Conservation (phyloP, 2,797 vertebrate genomes). For the Falco peregrinus region DNA sequence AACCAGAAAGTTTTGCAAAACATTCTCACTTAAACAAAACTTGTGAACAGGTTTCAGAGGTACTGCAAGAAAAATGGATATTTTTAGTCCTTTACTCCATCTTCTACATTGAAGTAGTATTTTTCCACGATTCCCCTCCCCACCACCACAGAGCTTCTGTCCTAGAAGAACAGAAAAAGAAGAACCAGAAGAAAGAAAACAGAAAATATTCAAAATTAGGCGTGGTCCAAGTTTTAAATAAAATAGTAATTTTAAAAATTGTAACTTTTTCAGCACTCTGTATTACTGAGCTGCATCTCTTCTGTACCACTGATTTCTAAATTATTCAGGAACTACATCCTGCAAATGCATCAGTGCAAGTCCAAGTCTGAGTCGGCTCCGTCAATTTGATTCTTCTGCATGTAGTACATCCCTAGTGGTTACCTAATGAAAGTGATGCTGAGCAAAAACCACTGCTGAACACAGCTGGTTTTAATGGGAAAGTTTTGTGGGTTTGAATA, state of each 20-base stretch:
- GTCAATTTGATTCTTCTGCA: background rate
- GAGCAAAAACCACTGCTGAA: conserved; percentile 3
- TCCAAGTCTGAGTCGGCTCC: background rate
- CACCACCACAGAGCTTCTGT: background rate
- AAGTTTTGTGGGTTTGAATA: background rate
- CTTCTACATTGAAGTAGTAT: background rate
- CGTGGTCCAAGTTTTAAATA: background rate
- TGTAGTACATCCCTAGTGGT: background rate
- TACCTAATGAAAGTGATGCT: background rate
- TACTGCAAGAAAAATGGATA: background rate
- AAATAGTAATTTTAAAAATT: background rate
- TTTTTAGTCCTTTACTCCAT: background rate
- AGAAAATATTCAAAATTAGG: background rate
- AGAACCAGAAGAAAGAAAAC: background rate
- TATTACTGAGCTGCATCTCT: background rate
- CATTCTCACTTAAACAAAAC: background rate
- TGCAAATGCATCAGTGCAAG: conserved; percentile 14
- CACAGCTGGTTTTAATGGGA: background rate
- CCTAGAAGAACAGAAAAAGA: background rate
- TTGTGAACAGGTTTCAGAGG: background rate
- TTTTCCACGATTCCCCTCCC: background rate
- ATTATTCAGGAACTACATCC: conserved; percentile 15
- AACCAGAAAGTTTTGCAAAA: background rate
- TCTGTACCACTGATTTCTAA: background rate
- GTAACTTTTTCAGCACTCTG: background rate